A percentile compares a stretch with the other conserved stretches of the same genome.
Conservation (phyloP, 2,888 invertebrate genomes). For the Anthophora plumipes region DNA sequence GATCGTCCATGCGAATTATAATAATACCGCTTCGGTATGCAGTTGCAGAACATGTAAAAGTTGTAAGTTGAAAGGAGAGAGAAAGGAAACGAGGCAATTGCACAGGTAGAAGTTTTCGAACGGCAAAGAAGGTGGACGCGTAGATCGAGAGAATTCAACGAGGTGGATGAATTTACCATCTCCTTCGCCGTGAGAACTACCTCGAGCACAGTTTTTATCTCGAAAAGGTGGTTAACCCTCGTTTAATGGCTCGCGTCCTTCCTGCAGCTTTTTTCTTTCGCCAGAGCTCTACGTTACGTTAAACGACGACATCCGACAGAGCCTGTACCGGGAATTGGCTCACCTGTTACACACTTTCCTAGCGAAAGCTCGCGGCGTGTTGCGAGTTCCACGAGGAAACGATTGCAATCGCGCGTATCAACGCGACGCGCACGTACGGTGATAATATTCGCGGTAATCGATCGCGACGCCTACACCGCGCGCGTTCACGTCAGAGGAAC, state of each 20-base stretch:
- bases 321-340: conserved; percentile 35
- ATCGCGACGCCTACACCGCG: conserved; percentile 54
- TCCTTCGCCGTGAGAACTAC: conserved; percentile 59
- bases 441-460: conserved; percentile 61
- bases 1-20: not conserved
- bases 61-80: too few relatives aligned
- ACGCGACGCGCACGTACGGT: conserved; percentile 19
- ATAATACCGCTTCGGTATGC: too few relatives aligned
- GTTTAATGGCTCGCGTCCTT: conserved; percentile 69
- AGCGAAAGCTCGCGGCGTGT: not conserved
- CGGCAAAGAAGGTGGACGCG: too few relatives aligned
- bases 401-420: not conserved
- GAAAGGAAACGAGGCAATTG: too few relatives aligned
- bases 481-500: conserved; percentile 22
- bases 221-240: conserved; percentile 43
- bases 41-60: too few relatives aligned
- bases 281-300: conserved; percentile 38
- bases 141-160: too few relatives aligned
- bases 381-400: conserved; percentile 1
- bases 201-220: conserved; percentile 33
- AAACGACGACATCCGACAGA: conserved; percentile 65
- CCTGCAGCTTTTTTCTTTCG: conserved; percentile 60
- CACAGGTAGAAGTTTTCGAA: too few relatives aligned
- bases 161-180: too few relatives aligned
- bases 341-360: conserved; percentile 63